Evolutionary conservation across 2,888 invertebrate species (phyloP), one percentile per base, ranked within the genome.

Genomic region (Rhamphomyia laevipes): DNA sequence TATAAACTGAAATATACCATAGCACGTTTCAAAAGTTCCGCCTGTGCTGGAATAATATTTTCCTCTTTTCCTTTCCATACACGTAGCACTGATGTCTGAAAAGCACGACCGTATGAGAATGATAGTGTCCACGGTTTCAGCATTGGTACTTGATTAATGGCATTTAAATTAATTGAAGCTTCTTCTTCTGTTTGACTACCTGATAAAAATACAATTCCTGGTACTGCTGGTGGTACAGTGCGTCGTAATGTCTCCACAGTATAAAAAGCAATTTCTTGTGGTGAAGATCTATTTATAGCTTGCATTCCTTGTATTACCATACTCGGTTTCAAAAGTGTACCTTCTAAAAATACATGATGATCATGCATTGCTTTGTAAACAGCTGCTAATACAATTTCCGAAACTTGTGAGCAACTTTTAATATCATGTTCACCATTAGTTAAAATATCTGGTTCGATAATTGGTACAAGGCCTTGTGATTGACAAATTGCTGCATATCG

Each of bases 181-280:
- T 95, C 93, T 63, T 92, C 91, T 67, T 96, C 95, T 47, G 90
- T 89, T 70, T 95, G 95, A 47, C 95, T 95, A 56, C 95, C 95
- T 56, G 93, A 94, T 60, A 95, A 79, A 83, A 96, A 96, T 53
- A 87, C 87, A 52, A 95, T 72, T 81, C 85, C 86, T 65, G 93
- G 84, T 52, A 96, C 93, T 46, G 94, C 93, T 43, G 87, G 81
- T 31, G 95, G 95, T 13, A 95, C 92, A 51, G 89, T 90, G 58
- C 94, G 79, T 57, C 82, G 80, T 46, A 95, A 76, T 53, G 94
- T 92, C 17, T 84, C 85, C 46, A 94, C 91, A 1, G 96, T 96
- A 38, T 93, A 93, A 51, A 77, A 74, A 7, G 87, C 95, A 55
- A 92, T 81, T 61, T 94, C 84, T 62, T 79, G 78, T 1, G 90